Evolutionary conservation across 2,888 invertebrate genomes (phyloP), one percentile per base, ranked within the genome.

Genomic region (Apantesis nais): DNA sequence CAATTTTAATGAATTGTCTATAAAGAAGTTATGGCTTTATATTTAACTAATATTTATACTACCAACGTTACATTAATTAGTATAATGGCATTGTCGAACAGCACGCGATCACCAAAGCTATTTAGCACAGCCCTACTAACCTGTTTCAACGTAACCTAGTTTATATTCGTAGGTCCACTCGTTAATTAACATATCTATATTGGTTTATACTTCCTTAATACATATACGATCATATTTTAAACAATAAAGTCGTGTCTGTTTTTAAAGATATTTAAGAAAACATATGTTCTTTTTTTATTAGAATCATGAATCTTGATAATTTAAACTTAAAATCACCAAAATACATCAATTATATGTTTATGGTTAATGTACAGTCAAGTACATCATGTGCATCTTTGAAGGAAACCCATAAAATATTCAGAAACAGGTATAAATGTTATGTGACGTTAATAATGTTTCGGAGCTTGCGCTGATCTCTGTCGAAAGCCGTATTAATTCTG

Each of bases 41-140:
- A 66, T 67, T 8, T 62, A 8, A 37, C 52, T 25, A 55, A 68
- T 62, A 62, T 25, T 62, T 37, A 41, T 68, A 31, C 22, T 9
- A 41, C 11, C 37, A 52, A 62, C 31, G 55, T 65, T 44, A 62
- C 41, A 62, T 67, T 77, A 55, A 80, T 80, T 80, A 80, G 63
- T 72, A 48, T 73, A 82, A 80, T 80, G 73, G 76, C 73, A 74
- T 61, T 74, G 74, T 74, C 68, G 73, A 73, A 78, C 73, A 39
- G 66, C 80, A 80, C 82, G 80, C 80, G 78, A 82, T 72, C 78
- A 67, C 67, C 62, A 29, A 61, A 66, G 60, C 34, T 82, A 82
- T 80, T 82, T 82, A 74, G 78, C 74, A 60, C 25, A 67, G 75
- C 14, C 71, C 76, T 29, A 76, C 67, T 80, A 72, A 68, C 80